A percentile compares a stretch with the other conserved stretches of the same genome.
Conservation (phyloP, 2,888 invertebrate species). For the Amphimallon solstitiale region DNA sequence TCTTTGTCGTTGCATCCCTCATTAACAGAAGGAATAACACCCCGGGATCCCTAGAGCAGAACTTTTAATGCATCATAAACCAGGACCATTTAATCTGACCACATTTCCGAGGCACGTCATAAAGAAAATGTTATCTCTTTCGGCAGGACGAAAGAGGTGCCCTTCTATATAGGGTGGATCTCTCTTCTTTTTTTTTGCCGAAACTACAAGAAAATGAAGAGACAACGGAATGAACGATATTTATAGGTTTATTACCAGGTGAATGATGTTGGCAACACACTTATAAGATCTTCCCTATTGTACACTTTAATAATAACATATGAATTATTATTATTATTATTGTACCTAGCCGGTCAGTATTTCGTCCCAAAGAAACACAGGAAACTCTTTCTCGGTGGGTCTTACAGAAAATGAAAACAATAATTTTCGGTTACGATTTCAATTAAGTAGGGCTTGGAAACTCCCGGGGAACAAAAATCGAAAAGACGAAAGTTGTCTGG, state of each 20-base stretch:
- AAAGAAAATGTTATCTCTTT: constrained; percentile 16
- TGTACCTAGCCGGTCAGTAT: not conserved
- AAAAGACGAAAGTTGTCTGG: too few species aligned
- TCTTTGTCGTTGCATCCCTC: not conserved
- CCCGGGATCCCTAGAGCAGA: constrained; percentile 7
- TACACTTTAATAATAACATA: constrained; percentile 5
- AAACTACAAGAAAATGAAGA: not conserved
- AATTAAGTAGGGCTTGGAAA: constrained; percentile 8
- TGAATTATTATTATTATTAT: constrained; percentile 13
- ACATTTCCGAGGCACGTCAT: constrained; percentile 11
- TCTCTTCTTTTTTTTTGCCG: not conserved
- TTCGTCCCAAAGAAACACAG: not conserved
- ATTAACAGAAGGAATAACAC: constrained; percentile 3
- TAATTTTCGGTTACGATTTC: constrained; percentile 12
- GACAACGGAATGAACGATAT: not conserved
- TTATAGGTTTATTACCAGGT: not conserved
- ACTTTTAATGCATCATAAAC: constrained; percentile 17
- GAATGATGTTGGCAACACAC: not conserved
- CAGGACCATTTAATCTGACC: constrained; percentile 18
- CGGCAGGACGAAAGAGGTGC: not conserved
- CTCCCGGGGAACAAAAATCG: not conserved
- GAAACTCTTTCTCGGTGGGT: not conserved
- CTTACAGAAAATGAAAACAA: constrained; percentile 2
- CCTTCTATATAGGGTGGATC: not conserved
- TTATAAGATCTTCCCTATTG: not conserved